A percentile compares a stretch with the other conserved stretches of the same genome.
phyloP scores from a whole-genome alignment of 2,888 invertebrate genomes.

The Eupithecia vulgata region DNA sequence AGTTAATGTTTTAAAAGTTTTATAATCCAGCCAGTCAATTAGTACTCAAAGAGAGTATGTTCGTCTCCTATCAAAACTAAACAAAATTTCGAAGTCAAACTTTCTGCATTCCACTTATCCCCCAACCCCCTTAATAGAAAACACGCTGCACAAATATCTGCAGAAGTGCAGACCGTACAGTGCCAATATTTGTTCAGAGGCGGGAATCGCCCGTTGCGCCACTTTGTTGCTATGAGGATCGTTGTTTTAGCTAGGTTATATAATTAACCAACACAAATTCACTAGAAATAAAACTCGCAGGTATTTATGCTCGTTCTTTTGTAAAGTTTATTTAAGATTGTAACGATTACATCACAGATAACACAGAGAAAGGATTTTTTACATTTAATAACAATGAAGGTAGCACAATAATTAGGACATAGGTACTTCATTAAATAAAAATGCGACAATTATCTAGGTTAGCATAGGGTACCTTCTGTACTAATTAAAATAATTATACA shows the following conservation, averaged over 20 bases:
- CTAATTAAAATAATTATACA: not conserved
- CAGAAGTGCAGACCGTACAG: not conserved
- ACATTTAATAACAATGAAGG: conserved; percentile 16
- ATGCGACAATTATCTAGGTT: not conserved
- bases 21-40: no score
- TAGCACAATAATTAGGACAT: not conserved
- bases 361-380: not conserved
- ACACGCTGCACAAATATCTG: not conserved
- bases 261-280: not conserved
- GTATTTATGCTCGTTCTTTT: conserved; percentile 19
- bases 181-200: not conserved
- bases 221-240: not conserved
- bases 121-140: no score
- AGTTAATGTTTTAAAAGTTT: no score
- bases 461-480: not conserved
- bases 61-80: no score
- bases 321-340: conserved; percentile 26
- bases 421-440: not conserved
- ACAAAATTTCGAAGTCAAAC: no score
- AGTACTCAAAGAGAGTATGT: no score
- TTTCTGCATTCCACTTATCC: no score
- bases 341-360: conserved; percentile 27
- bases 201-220: not conserved
- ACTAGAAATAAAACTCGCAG: conserved; percentile 2
- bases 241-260: not conserved